Conservation (phyloP, 2,113 vertebrate species). For the Muscicapa adusta region DNA sequence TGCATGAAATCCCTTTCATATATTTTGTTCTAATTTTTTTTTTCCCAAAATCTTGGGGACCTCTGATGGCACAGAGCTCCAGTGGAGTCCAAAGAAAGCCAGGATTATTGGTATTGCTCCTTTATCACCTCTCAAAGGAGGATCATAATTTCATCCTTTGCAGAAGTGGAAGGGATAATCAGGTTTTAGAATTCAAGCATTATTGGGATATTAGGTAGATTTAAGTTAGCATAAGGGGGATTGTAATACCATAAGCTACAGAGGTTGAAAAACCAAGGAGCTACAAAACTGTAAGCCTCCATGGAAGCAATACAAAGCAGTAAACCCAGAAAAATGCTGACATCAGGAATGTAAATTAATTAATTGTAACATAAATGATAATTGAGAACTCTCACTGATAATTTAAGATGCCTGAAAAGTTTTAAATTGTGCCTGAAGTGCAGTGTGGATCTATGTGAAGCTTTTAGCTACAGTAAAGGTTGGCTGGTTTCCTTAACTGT, state of each 20-base stretch:
- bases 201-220: conserved; percentile 53
- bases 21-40: not conserved
- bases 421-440: not conserved
- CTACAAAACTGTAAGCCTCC: not conserved
- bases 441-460: not conserved
- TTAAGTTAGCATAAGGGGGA: conserved; percentile 35
- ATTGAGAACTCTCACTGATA: not conserved
- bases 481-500: not conserved
- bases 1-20: not conserved
- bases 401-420: not conserved
- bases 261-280: not conserved
- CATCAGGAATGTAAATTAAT: not conserved
- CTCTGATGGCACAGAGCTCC: not conserved
- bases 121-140: conserved; percentile 26
- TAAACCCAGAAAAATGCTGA: not conserved
- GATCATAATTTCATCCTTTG: conserved; percentile 34
- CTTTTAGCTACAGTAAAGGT: not conserved
- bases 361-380: not conserved
- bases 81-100: not conserved
- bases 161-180: conserved; percentile 48
- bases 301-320: not conserved
- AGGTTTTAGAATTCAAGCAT: conserved; percentile 44
- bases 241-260: conserved; percentile 1
- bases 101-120: conserved; percentile 2
- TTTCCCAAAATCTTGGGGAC: not conserved